Evolutionary conservation across 2,888 invertebrate species (phyloP).

Genomic region (Athalia circularis): DNA sequence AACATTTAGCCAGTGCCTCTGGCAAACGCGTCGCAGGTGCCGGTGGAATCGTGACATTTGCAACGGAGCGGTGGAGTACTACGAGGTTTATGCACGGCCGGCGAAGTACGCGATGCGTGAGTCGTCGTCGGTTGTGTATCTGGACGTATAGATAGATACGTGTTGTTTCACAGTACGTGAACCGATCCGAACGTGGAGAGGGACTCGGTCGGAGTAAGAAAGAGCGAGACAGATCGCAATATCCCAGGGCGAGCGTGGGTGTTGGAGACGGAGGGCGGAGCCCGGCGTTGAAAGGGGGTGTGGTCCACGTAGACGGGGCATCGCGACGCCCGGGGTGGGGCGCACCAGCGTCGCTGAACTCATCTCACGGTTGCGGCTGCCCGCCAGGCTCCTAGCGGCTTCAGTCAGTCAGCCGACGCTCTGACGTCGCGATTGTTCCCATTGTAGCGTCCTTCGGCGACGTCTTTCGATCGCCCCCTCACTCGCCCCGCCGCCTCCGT

Average conservation of each 20-base stretch:
- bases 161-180: not conserved
- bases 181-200: conserved; percentile 27
- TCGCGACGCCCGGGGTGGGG: conserved; percentile 23
- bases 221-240: not conserved
- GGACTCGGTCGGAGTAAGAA: not conserved
- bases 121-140: not conserved
- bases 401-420: conserved; percentile 71
- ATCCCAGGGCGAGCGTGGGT: conserved; percentile 61
- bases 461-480: conserved; percentile 42
- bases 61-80: too few relatives aligned
- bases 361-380: conserved; percentile 43
- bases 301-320: conserved; percentile 51
- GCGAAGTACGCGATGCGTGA: too few relatives aligned
- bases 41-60: too few relatives aligned
- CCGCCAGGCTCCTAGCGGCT: conserved; percentile 63
- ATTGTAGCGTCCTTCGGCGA: conserved; percentile 60
- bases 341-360: conserved; percentile 58
- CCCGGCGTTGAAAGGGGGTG: conserved; percentile 65
- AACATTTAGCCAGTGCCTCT: too few relatives aligned
- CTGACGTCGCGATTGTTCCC: conserved; percentile 70
- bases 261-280: conserved; percentile 66
- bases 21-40: too few relatives aligned
- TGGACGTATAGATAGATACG: not conserved
- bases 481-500: conserved; percentile 35
- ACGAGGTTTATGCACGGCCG: too few relatives aligned